A percentile compares a stretch with the other conserved stretches of the same genome.
phyloP scores from a whole-genome alignment of 2,113 vertebrate species.

The Eublepharis macularius region DNA sequence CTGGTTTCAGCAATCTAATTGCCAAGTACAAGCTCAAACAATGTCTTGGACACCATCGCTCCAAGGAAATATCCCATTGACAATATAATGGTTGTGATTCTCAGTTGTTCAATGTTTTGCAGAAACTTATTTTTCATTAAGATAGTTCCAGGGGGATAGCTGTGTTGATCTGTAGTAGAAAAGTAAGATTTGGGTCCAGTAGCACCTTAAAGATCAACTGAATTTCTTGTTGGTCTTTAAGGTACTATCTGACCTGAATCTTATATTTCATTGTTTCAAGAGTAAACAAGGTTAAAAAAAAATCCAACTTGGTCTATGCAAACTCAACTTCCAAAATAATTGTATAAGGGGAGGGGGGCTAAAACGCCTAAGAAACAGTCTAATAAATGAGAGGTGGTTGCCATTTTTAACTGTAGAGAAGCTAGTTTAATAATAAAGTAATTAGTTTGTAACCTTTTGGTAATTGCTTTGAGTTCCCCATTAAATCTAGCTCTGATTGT shows the following conservation, averaged over 20 bases:
- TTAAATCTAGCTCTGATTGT: constrained; percentile 59
- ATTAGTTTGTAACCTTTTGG: constrained; percentile 63
- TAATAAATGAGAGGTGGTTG: neutral
- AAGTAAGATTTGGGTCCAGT: too few relatives aligned
- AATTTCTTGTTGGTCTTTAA: too few relatives aligned
- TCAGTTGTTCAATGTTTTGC: neutral
- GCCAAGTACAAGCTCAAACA: too few relatives aligned
- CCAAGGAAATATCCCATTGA: too few relatives aligned
- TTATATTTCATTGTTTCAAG: neutral
- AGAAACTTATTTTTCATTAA: neutral
- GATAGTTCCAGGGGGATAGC: too few relatives aligned
- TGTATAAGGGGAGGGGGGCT: neutral
- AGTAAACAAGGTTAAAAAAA: neutral
- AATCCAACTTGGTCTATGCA: neutral
- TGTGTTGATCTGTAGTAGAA: too few relatives aligned
- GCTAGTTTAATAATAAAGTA: constrained; percentile 57
- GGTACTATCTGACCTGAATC: too few relatives aligned
- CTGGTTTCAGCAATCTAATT: neutral
- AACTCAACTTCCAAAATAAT: neutral
- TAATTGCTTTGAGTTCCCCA: constrained; percentile 62
- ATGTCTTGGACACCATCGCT: too few relatives aligned
- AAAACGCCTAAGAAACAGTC: neutral
- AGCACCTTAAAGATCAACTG: too few relatives aligned
- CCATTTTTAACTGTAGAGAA: constrained; percentile 28
- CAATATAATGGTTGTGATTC: too few relatives aligned